These are phyloP conservation scores for Euwallacea similis DNA, from an alignment of 1,140 invertebrate genomes.

Conservation along the genomic window DNA sequence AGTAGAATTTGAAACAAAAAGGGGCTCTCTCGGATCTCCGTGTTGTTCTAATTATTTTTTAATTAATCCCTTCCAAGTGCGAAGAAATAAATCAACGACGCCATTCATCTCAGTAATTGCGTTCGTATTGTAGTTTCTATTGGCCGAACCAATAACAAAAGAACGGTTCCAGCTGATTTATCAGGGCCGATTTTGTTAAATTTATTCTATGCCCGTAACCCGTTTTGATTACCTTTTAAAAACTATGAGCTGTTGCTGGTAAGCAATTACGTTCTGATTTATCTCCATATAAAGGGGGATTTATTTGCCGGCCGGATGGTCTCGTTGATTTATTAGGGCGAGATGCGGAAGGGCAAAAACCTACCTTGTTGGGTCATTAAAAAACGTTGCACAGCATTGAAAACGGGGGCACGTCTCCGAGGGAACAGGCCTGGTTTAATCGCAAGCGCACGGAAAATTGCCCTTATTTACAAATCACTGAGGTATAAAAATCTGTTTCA, in stretches of 20 bases:
- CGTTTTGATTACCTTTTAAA: slow-evolving; percentile 23
- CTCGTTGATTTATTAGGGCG: not conserved
- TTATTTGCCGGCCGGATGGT: not conserved
- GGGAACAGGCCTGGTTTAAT: slow-evolving; percentile 1
- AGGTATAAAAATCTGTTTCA: slow-evolving; percentile 6
- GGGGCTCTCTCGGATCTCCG: not conserved
- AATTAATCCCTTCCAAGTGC: slow-evolving; percentile 12
- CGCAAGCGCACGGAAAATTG: slow-evolving; percentile 7
- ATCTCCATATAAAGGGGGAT: slow-evolving; percentile 9
- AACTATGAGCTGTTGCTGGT: slow-evolving; percentile 24
- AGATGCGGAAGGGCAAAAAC: not conserved
- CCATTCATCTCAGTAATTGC: slow-evolving; percentile 20
- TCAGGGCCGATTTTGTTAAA: slow-evolving; percentile 19
- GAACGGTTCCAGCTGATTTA: slow-evolving; percentile 7
- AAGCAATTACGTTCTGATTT: slow-evolving; percentile 19
- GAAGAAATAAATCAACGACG: slow-evolving; percentile 15
- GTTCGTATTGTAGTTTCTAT: slow-evolving; percentile 20
- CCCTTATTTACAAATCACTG: slow-evolving; percentile 12
- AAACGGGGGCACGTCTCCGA: not conserved
- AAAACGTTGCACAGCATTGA: slow-evolving; percentile 4
- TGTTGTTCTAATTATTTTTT: slow-evolving; percentile 10
- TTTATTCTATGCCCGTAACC: slow-evolving; percentile 19
- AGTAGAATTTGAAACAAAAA: not conserved
- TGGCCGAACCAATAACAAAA: slow-evolving; percentile 13
- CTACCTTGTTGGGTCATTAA: not conserved